A percentile compares a stretch with the other conserved stretches of the same genome.
These are phyloP conservation scores for Semotilus atromaculatus DNA, from an alignment of 2,797 vertebrate species.

Conservation along the genomic window DNA sequence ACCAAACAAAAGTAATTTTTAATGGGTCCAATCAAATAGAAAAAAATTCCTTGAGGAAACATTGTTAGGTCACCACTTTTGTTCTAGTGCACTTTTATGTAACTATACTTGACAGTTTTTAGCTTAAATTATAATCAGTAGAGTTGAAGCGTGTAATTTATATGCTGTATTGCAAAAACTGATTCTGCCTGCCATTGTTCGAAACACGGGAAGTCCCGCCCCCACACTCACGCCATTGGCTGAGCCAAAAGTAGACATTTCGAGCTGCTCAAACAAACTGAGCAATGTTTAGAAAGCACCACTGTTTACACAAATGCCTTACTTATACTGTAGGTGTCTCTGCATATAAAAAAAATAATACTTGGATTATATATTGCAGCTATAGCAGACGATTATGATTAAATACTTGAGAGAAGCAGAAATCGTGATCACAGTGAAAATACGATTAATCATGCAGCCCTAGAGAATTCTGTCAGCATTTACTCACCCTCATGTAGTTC, in stretches of 20 bases:
- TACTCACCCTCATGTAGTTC: neutral
- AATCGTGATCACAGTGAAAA: neutral
- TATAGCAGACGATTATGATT: neutral
- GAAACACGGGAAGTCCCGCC: neutral
- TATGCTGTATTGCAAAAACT: neutral
- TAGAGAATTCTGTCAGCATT: neutral
- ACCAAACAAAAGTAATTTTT: neutral
- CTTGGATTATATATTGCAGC: neutral
- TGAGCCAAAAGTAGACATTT: neutral
- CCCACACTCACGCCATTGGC: neutral
- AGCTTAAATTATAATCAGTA: neutral
- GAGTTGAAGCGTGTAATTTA: neutral
- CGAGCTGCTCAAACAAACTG: neutral
- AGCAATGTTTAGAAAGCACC: conserved; percentile 4
- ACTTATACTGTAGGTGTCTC: neutral
- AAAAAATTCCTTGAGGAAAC: neutral
- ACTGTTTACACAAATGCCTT: neutral
- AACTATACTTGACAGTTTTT: neutral
- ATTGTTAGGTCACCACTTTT: neutral
- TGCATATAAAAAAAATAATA: neutral
- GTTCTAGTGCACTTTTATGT: neutral
- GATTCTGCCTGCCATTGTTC: too few species aligned
- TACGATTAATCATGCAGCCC: neutral
- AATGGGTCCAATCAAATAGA: neutral
- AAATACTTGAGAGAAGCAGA: neutral